Evolutionary conservation across 2,797 vertebrate genomes (phyloP).

Genomic region (Pangasius sanitwongsei): DNA sequence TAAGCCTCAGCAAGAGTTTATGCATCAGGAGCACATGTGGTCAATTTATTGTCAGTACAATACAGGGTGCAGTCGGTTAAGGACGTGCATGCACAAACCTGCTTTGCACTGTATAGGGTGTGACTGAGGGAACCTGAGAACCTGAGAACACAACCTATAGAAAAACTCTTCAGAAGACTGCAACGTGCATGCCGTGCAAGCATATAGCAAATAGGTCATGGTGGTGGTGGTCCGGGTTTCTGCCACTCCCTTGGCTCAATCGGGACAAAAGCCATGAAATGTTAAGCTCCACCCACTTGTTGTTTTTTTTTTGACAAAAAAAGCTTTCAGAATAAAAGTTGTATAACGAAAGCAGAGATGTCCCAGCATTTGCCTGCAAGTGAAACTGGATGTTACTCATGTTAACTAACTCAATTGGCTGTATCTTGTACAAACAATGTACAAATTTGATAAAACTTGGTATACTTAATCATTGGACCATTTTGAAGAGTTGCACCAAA

Average conservation of each 20-base stretch:
- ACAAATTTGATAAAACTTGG: not conserved
- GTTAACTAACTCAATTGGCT: not conserved
- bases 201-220: too few relatives aligned
- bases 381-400: too few relatives aligned
- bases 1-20: not conserved
- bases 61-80: conserved; percentile 30
- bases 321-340: not conserved
- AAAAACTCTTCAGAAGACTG: not conserved
- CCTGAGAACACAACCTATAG: not conserved
- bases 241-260: not conserved
- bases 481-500: not conserved
- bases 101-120: conserved; percentile 44
- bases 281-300: not conserved
- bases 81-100: conserved; percentile 49
- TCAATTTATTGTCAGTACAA: not conserved
- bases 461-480: not conserved
- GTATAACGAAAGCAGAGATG: not conserved
- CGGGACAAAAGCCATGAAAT: not conserved
- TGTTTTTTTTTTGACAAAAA: not conserved
- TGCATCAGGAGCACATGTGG: not conserved
- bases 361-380: not conserved
- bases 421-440: not conserved
- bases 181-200: not conserved
- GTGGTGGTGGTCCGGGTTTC: not conserved
- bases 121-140: conserved; percentile 27